Evolutionary conservation across 1,140 invertebrate species (phyloP).

Genomic region (Panagrolaimus sp.): DNA sequence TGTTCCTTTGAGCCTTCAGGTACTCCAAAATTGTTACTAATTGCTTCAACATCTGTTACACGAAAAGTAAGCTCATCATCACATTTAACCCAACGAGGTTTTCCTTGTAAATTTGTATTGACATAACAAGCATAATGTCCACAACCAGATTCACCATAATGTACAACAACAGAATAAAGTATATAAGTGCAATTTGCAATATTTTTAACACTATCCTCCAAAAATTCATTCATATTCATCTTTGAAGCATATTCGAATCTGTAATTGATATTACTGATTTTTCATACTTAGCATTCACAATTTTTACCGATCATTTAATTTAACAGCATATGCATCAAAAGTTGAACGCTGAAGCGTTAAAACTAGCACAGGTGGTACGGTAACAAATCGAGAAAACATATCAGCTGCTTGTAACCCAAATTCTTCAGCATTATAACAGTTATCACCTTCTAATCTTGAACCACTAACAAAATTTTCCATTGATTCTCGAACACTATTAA

Average conservation of each 20-base stretch:
- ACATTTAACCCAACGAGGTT: slow-evolving; percentile 9
- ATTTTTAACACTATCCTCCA: neutral
- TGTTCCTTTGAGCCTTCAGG: neutral
- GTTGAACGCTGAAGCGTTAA: slow-evolving; percentile 9
- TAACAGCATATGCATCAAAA: neutral
- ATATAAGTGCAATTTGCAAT: neutral
- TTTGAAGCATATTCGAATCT: neutral
- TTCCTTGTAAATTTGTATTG: slow-evolving; percentile 1
- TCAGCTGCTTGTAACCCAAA: slow-evolving; percentile 11
- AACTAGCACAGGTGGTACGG: neutral
- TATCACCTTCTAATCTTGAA: slow-evolving; percentile 15
- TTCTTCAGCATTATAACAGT: slow-evolving; percentile 13
- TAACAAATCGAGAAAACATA: neutral
- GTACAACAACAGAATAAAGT: neutral
- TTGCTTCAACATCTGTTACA: neutral
- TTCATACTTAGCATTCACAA: too few relatives aligned
- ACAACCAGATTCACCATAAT: slow-evolving; percentile 15
- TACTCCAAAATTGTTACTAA: slow-evolving; percentile 7
- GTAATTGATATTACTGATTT: too few relatives aligned
- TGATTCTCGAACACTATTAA: neutral
- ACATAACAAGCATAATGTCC: slow-evolving; percentile 11
- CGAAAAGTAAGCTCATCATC: slow-evolving; percentile 6
- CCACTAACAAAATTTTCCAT: slow-evolving; percentile 2
- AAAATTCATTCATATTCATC: neutral
- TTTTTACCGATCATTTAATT: neutral